These are phyloP conservation scores for Acrossocheilus wenchowensis DNA, from an alignment of 2,797 vertebrate genomes.

Conservation along the genomic window DNA sequence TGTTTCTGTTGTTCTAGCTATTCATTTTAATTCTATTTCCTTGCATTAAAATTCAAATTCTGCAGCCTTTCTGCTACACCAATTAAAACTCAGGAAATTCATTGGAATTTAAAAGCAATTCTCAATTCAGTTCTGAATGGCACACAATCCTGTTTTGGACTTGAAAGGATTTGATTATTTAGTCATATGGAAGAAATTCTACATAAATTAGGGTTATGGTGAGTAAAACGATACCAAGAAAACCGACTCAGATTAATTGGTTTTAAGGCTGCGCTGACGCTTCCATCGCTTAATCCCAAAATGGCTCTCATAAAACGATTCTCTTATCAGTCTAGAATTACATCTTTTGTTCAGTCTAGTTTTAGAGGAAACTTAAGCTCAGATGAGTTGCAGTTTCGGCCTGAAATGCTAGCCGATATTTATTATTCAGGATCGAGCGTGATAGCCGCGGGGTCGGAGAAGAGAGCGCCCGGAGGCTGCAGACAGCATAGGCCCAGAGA, in stretches of 20 bases:
- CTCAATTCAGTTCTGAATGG: background rate
- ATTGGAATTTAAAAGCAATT: background rate
- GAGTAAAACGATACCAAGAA: slow-evolving; percentile 29
- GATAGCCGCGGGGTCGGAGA: slow-evolving; percentile 35
- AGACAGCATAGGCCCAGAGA: slow-evolving; percentile 58
- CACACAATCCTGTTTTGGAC: background rate
- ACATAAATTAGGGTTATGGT: background rate
- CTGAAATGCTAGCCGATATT: slow-evolving; percentile 50
- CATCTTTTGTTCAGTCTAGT: slow-evolving; percentile 11
- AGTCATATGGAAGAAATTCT: background rate
- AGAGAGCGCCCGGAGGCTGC: slow-evolving; percentile 5
- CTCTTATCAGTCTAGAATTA: slow-evolving; percentile 24
- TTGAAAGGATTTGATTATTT: background rate
- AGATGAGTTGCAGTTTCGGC: slow-evolving; percentile 49
- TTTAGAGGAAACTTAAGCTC: slow-evolving; percentile 42
- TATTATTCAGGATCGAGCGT: slow-evolving; percentile 41
- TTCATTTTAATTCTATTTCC: background rate
- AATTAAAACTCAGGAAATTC: background rate
- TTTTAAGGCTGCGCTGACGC: slow-evolving; percentile 31
- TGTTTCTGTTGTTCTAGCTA: background rate
- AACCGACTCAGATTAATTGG: slow-evolving; percentile 34
- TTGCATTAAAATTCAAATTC: background rate
- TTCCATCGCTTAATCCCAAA: slow-evolving; percentile 45
- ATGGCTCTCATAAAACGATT: slow-evolving; percentile 34
- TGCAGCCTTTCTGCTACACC: background rate